Percentiles rank a stretch among this genome's conserved stretches.
These are phyloP conservation scores for Sarcophaga subvicina DNA, from an alignment of 2,888 invertebrate species.

Conservation along the genomic window DNA sequence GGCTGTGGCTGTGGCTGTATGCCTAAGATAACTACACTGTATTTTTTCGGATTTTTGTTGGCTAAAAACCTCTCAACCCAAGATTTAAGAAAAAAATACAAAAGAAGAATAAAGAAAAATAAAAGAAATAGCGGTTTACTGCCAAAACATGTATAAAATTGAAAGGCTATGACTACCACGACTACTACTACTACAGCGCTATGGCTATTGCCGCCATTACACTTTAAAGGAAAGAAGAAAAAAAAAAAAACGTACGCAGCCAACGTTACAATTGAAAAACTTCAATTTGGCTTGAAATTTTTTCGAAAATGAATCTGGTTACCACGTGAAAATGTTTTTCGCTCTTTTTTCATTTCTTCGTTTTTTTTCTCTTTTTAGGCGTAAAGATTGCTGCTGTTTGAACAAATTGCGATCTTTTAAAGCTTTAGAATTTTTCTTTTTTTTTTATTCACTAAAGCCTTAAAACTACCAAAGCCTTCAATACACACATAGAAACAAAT, in stretches of 20 bases:
- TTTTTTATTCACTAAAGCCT: no score
- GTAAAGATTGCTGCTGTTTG: no score
- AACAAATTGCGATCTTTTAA: no score
- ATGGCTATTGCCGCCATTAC: background rate
- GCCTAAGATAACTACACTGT: background rate
- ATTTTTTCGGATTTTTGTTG: background rate
- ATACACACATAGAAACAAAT: background rate
- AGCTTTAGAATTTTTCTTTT: no score
- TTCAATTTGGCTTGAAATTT: constrained; percentile 47
- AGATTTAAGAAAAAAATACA: background rate
- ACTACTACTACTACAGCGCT: constrained; percentile 4
- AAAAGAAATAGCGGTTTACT: constrained; percentile 25
- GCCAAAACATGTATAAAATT: constrained; percentile 26
- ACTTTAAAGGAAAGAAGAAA: background rate
- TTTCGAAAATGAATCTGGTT: constrained; percentile 16
- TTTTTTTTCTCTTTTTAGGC: background rate
- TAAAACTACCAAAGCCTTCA: no score
- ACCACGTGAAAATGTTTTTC: background rate
- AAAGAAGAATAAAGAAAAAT: background rate
- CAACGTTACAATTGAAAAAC: constrained; percentile 27
- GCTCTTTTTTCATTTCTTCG: background rate
- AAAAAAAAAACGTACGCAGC: constrained; percentile 10
- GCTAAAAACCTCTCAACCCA: constrained; percentile 4
- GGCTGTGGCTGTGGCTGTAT: background rate
- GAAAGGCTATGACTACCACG: background rate